Evolutionary conservation across 2,113 vertebrate genomes (phyloP), one percentile per base, ranked within the genome.

Genomic region (Charina bottae): DNA sequence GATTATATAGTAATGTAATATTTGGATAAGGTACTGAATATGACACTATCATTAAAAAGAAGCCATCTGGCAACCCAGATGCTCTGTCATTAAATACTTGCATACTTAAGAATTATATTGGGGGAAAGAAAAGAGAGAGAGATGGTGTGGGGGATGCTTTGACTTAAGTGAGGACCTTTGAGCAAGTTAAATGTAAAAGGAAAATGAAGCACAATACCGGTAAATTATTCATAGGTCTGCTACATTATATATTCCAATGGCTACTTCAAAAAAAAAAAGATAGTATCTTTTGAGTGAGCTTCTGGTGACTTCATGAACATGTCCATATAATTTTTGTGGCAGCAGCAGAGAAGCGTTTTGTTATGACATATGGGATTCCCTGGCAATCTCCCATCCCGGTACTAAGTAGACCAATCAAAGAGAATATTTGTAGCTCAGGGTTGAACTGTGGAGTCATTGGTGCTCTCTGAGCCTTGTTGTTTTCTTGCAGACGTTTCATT

Each of bases 31-130:
- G 92, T 89, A 86, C 28, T 53, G 85, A 94, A 93, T 93, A 95
- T 94, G 93, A 90, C 90, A 95, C 72, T 92, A 46, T 90, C 95
- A 95, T 95, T 87, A 95, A 94, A 96, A 87, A 62, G 95, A 92
- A 92, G 64, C 93, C 95, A 96, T 96, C 95, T 96, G 96, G 94
- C 94, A 96, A 94, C 28, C 93, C 94, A 95, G 96, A 95, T 95
- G 92, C 83, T 95, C 89, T 56, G 93, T 9, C 94, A 85, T 89
- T 19, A 90, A 96, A 87, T 85, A 92, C 17, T 94, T 91, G 92
- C 90, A 93, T 68, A 93, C 28, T 92, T 94, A 92, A 90, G 90
- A 92, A 93, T 86, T 92, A 0, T 2, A 92, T 54, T 85, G 90
- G 11, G 93, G 87, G 94, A 95, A 92, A 92, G 84, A 53, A 84